Percentiles rank a stretch among this genome's conserved stretches.
These are phyloP conservation scores for Coregonus clupeaformis DNA, from an alignment of 2,113 vertebrate species.

Conservation along the genomic window DNA sequence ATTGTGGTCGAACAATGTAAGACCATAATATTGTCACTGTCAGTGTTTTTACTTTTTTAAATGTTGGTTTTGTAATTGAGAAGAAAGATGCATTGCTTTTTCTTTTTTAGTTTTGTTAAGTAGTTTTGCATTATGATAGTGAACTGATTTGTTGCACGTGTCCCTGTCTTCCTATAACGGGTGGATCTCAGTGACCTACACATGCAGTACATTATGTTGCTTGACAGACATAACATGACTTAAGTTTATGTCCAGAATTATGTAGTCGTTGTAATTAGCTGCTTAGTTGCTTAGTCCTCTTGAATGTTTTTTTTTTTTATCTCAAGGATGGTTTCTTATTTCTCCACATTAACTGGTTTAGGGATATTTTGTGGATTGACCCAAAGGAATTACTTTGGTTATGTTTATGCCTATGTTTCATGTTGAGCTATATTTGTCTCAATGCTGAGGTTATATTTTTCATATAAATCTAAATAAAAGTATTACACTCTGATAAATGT, in stretches of 20 bases:
- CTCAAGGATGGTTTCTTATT: not conserved
- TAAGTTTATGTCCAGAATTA: not conserved
- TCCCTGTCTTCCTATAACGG: too few relatives aligned
- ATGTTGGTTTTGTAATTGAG: constrained; percentile 1
- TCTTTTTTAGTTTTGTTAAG: constrained; percentile 2
- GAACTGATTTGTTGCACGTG: not conserved
- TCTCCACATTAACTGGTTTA: not conserved
- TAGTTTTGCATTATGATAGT: not conserved
- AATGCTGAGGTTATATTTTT: not conserved
- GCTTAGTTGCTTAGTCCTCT: not conserved
- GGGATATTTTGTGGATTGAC: not conserved
- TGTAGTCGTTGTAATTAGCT: not conserved
- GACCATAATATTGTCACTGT: not conserved
- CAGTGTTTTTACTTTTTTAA: constrained; percentile 5
- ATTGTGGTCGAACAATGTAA: not conserved
- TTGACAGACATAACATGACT: not conserved
- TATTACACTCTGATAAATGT: not conserved
- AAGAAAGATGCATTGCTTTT: not conserved
- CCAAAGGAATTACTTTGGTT: not conserved
- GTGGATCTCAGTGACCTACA: not conserved
- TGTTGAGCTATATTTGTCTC: not conserved
- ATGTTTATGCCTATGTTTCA: not conserved
- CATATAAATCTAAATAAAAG: not conserved
- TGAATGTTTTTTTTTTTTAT: not conserved
- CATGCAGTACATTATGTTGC: not conserved